Evolutionary conservation across 2,113 vertebrate species (phyloP), one percentile per base, ranked within the genome.

Genomic region (Sclerurus mexicanus): DNA sequence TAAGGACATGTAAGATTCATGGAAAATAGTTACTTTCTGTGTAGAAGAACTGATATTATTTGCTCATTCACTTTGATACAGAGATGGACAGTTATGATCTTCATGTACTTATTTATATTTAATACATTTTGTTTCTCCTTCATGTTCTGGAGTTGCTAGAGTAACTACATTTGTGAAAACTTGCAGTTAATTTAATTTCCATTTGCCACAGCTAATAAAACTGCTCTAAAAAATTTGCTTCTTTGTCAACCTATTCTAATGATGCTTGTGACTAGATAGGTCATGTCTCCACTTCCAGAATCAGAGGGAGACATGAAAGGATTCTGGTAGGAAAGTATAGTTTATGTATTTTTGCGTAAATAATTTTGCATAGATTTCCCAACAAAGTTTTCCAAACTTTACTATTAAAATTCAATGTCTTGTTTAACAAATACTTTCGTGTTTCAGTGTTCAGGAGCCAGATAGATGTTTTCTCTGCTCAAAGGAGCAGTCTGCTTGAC

Each of bases 401-500:
- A 6, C 42, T 75, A 72, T 93, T 93, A 81, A 94, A 94, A 96
- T 95, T 40, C 96, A 96, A 96, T 90, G 77, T 44, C n/a, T 91
- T 73, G 75, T 88, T 95, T 97, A 91, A 90, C 39, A 95, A 93
- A 93, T 78, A 89, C 91, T 97, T 96, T 97, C n/a, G 66, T 89
- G 37, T 97, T 96, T 93, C 59, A 87, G 53, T 67, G 68, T 30
- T 84, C 67, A 71, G 31, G 69, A 95, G 69, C 75, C 79, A 72
- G 84, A 80, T 30, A 93, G 47, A 30, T 92, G 22, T 94, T 95
- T 97, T 93, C 68, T 86, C 28, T 46, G 58, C 83, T 94, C 28
- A 13, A 35, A 93, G 74, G 46, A 93, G 60, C 87, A 94, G 39
- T 64, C 63, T 94, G 67, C 90, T 95, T 50, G 67, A 89, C 76